Percentiles rank a stretch among this genome's conserved stretches.
Conservation (phyloP, 2,113 vertebrate genomes). For the Hydropotes inermis region DNA sequence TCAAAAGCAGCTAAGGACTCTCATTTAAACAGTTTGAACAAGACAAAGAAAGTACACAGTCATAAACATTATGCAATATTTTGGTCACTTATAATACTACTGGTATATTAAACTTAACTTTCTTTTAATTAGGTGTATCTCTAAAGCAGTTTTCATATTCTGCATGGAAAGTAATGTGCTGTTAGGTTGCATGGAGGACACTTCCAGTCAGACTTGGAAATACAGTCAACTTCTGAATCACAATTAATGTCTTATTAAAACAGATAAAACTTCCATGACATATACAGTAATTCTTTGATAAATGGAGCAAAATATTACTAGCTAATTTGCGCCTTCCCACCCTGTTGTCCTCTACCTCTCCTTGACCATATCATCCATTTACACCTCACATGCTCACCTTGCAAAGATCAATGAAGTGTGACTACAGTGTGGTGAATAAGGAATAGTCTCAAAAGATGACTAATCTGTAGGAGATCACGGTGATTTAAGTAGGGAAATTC, state of each 20-base stretch:
- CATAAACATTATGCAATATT: not conserved
- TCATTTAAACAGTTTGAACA: constrained; percentile 2
- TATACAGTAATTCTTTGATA: constrained; percentile 25
- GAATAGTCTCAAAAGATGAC: constrained; percentile 10
- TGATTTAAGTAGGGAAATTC: not conserved
- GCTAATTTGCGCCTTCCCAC: constrained; percentile 9
- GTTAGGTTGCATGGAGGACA: not conserved
- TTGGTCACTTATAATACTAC: not conserved
- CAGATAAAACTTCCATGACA: constrained; percentile 1
- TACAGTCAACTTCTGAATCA: not conserved
- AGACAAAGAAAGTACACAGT: constrained; percentile 6
- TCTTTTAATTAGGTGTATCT: not conserved
- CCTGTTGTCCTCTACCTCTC: constrained; percentile 42
- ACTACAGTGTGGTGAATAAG: constrained; percentile 1
- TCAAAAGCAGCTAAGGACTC: constrained; percentile 17
- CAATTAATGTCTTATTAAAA: constrained; percentile 46
- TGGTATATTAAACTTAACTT: constrained; percentile 21
- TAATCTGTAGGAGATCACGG: not conserved
- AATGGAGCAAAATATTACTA: constrained; percentile 28
- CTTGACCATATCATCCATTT: not conserved
- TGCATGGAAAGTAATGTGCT: not conserved
- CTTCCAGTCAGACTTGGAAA: constrained; percentile 32
- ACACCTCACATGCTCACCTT: not conserved
- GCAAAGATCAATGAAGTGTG: constrained; percentile 29
- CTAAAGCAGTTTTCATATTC: not conserved